Evolutionary conservation across 2,888 invertebrate species (phyloP).

Genomic region (Dastarcus helophoroides): DNA sequence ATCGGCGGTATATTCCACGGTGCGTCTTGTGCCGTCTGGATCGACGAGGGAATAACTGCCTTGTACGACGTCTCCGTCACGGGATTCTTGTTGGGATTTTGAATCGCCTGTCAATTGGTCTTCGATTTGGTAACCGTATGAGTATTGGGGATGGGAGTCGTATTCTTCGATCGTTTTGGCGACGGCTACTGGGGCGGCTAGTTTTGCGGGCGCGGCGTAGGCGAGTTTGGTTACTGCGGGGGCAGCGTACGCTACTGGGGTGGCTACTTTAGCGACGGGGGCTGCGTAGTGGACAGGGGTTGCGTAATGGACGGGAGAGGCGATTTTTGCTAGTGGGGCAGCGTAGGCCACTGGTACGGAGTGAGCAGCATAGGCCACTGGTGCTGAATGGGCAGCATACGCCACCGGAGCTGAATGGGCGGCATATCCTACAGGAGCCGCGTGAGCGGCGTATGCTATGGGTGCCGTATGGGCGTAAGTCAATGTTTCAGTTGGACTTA

Average conservation of each 20-base stretch:
- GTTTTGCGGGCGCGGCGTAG: slow-evolving; percentile 7
- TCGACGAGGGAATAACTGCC: slow-evolving; percentile 42
- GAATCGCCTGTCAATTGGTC: slow-evolving; percentile 38
- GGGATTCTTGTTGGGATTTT: slow-evolving; percentile 41
- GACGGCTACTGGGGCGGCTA: slow-evolving; percentile 13
- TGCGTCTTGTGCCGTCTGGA: slow-evolving; percentile 40
- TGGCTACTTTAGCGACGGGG: too few species aligned
- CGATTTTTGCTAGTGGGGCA: slow-evolving; percentile 6
- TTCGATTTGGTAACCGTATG: slow-evolving; percentile 35
- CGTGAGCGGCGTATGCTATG: too few species aligned
- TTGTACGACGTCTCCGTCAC: slow-evolving; percentile 41
- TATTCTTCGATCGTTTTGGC: slow-evolving; percentile 12
- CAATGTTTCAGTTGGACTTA: slow-evolving; percentile 9
- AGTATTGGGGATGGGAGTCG: slow-evolving; percentile 35
- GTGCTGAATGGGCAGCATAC: slow-evolving; percentile 28
- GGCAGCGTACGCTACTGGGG: slow-evolving; percentile 16
- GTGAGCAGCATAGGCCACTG: slow-evolving; percentile 15
- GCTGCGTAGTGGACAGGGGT: too few species aligned
- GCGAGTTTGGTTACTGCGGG: slow-evolving; percentile 9
- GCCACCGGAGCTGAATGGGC: too few species aligned
- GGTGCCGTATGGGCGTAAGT: too few species aligned
- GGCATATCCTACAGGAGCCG: too few species aligned
- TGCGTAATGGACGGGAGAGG: too few species aligned
- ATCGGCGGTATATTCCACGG: slow-evolving; percentile 45
- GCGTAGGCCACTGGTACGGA: slow-evolving; percentile 9